Conservation (phyloP, 1,140 invertebrate species). For the Glossosoma conforme region DNA sequence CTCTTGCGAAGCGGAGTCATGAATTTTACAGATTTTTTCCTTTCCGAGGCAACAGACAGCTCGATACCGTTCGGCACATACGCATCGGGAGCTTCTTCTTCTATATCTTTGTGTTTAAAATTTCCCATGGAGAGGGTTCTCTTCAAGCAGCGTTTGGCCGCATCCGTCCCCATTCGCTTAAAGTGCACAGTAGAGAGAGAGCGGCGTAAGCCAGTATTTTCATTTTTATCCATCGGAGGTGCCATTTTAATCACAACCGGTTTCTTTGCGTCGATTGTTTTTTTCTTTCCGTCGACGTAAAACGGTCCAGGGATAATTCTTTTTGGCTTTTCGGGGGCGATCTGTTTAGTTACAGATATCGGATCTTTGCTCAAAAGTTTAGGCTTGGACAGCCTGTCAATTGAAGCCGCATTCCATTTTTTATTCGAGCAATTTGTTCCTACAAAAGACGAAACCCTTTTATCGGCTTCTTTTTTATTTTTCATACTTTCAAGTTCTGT, state of each 20-base stretch:
- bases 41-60: conserved; percentile 42
- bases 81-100: conserved; percentile 38
- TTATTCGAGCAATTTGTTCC: conserved; percentile 2
- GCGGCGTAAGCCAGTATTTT: conserved; percentile 17
- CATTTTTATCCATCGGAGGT: neutral
- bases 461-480: neutral
- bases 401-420: conserved; percentile 16
- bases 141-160: conserved; percentile 40
- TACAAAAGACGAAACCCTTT: neutral
- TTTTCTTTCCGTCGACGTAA: conserved; percentile 5
- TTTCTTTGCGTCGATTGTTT: conserved; percentile 2
- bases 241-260: conserved; percentile 6
- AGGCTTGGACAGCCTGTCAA: conserved; percentile 22
- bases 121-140: conserved; percentile 45
- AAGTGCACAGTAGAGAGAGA: conserved; percentile 49
- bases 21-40: conserved; percentile 43
- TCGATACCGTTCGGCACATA: conserved; percentile 23
- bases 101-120: conserved; percentile 38
- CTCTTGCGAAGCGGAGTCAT: conserved; percentile 37
- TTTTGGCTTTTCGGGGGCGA: neutral
- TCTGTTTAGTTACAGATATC: neutral
- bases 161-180: conserved; percentile 39
- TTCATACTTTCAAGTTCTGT: neutral
- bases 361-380: conserved; percentile 1
- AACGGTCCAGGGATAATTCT: neutral